Conservation (phyloP, 2,113 vertebrate genomes). For the Gallinago paraguaiae region DNA sequence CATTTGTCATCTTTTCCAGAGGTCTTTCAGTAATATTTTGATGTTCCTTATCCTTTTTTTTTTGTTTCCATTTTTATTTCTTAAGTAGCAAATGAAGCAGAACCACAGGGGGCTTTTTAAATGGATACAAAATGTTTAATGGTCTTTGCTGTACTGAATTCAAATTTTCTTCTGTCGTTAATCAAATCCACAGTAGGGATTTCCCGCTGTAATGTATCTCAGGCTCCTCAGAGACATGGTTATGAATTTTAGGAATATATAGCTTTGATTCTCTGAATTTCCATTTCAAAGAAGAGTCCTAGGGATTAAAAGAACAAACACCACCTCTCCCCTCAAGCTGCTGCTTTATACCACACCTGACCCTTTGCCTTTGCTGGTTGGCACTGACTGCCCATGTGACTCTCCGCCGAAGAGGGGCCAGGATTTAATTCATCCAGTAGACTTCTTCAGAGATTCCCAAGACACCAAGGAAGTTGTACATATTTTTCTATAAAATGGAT, state of each 20-base stretch:
- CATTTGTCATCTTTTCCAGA: background rate
- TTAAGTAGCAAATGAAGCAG: background rate
- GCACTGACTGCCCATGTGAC: background rate
- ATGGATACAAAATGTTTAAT: background rate
- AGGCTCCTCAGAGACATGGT: background rate
- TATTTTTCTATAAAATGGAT: background rate
- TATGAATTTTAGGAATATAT: background rate
- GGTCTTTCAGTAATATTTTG: background rate
- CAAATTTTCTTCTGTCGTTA: background rate
- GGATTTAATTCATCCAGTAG: background rate
- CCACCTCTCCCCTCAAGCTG: no score
- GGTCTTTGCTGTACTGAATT: background rate
- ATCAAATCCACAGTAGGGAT: background rate
- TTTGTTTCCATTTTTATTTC: background rate
- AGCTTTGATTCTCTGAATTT: background rate
- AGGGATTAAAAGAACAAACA: background rate
- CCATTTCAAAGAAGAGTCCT: background rate
- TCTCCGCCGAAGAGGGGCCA: background rate
- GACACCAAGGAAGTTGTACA: background rate
- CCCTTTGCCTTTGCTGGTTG: background rate
- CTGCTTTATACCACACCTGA: background rate
- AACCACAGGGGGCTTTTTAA: background rate
- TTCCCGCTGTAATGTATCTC: background rate
- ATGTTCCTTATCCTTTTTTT: background rate
- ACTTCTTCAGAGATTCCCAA: background rate